Base-by-base conservation (phyloP, 2,113 vertebrate species). In the Cynopterus brachyotis region DNA sequence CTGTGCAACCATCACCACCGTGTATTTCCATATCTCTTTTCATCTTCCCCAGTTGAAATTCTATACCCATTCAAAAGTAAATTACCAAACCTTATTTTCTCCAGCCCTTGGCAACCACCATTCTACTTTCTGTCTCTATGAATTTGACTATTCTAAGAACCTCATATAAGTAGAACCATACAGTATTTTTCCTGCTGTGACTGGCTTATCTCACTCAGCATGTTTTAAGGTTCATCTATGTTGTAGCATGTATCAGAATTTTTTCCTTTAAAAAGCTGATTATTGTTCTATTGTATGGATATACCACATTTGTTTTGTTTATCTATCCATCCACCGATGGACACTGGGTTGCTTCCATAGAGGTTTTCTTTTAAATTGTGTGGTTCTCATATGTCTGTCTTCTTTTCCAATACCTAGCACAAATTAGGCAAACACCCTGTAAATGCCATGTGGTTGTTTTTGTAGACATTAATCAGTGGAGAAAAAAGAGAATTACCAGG, bases 11-110 rank as follows among this genome's bases (percentile, higher is more conserved):
- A 3, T 57, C 15, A 32, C 26, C 28, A 47, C 17, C 15, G 1
- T 64, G 35, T 2, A 5, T 53, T 55, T 91, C 26, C 16, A 64
- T 28, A 59, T 24, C 1, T 2, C 47, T 81, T 53, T 62, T n/a
- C n/a, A 20, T 53, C n/a, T 59, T 50, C 59, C 16, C 28, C 59
- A 42, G 13, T 16, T 45, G 59, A 80, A 75, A 69, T 32, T 78
- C 28, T 24, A 2, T 35, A 12, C 13, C 59, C 28, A 59, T 28
- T 16, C 37, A 50, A 37, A 7, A 59, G 5, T 50, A 75, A 45
- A 9, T 47, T 4, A 11, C 7, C 30, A 0, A 0, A 57, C 17
- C 11, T 53, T 5, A 20, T 40, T 45, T 17, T 26, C 22, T 35
- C 9, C 20, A 60, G 15, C 40, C 9, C 30, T 26, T 62, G 67